Conservation (phyloP, 30 jellyfish, hydroid and myxozoan species). For the Aurelia coerulea region DNA sequence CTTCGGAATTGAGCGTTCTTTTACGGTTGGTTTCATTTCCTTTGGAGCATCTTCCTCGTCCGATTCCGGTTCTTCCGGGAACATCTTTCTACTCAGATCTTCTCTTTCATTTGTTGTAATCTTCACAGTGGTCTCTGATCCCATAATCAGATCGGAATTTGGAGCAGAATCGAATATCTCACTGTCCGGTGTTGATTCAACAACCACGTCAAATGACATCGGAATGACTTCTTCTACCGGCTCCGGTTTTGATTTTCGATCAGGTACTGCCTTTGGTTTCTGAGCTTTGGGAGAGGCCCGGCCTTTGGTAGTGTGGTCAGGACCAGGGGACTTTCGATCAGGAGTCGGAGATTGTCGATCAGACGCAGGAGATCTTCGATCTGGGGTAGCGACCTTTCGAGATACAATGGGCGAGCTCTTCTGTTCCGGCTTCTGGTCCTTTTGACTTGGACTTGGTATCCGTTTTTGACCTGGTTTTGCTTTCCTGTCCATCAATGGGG, state of each 20-base stretch:
- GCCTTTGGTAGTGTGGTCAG: not conserved
- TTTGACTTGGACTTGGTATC: conserved; percentile 23
- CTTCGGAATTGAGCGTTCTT: conserved; percentile 27
- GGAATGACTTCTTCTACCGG: conserved; percentile 41
- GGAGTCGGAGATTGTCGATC: not conserved
- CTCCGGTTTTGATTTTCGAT: not conserved
- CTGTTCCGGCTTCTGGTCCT: not conserved
- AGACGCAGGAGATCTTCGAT: not conserved
- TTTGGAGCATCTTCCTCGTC: conserved; percentile 22
- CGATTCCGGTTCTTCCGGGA: conserved; percentile 13
- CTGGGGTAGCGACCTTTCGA: not conserved
- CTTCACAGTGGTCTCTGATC: not conserved
- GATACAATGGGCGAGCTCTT: too few relatives aligned
- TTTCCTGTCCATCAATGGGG: conserved; percentile 25
- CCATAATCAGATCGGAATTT: conserved; percentile 27
- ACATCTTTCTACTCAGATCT: conserved; percentile 40
- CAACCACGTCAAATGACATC: conserved; percentile 39
- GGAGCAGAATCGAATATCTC: conserved; percentile 56
- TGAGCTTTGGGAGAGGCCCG: conserved; percentile 13
- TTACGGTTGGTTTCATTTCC: not conserved
- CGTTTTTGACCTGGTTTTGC: conserved; percentile 21
- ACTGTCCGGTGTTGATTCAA: conserved; percentile 55
- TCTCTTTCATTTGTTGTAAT: conserved; percentile 68
- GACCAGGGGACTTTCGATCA: not conserved
- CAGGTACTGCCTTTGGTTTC: not conserved